Evolutionary conservation across 1,140 invertebrate species (phyloP).

Genomic region (Nephotettix cincticeps): DNA sequence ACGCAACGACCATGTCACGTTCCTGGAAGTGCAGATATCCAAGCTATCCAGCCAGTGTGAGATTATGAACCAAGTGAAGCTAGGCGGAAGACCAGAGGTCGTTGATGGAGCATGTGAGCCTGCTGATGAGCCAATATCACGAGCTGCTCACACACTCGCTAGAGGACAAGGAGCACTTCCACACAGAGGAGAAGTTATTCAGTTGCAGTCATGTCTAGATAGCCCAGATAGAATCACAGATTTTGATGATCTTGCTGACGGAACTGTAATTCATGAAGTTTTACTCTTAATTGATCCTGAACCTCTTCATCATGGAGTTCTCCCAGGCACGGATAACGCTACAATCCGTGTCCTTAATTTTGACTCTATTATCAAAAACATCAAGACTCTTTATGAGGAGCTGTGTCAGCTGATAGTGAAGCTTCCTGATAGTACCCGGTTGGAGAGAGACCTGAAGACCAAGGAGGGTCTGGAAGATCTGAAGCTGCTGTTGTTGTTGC

Average conservation of each 20-base stretch:
- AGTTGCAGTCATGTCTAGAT: constrained; percentile 80
- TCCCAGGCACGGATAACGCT: constrained; percentile 53
- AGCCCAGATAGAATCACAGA: constrained; percentile 69
- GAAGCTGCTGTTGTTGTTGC: constrained; percentile 78
- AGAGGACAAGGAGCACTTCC: constrained; percentile 91
- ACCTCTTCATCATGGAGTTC: constrained; percentile 54
- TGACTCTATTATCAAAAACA: constrained; percentile 59
- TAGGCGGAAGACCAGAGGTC: constrained; percentile 81
- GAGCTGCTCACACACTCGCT: constrained; percentile 87
- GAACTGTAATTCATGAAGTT: constrained; percentile 79
- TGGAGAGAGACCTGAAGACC: constrained; percentile 69
- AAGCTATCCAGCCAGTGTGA: constrained; percentile 84
- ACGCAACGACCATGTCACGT: constrained; percentile 70
- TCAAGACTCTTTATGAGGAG: constrained; percentile 66
- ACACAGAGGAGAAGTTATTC: constrained; percentile 88
- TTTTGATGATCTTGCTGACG: constrained; percentile 81
- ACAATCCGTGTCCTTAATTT: constrained; percentile 57
- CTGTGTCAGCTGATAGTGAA: constrained; percentile 80
- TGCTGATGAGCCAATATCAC: constrained; percentile 88
- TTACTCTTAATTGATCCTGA: constrained; percentile 64
- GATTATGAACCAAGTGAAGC: constrained; percentile 79
- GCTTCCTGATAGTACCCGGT: constrained; percentile 74
- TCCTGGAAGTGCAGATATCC: constrained; percentile 78
- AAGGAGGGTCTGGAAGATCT: constrained; percentile 75
- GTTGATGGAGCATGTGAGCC: constrained; percentile 86